A percentile compares a stretch with the other conserved stretches of the same genome.
Conservation (phyloP, 2,888 invertebrate genomes). For the Macropis europaea region DNA sequence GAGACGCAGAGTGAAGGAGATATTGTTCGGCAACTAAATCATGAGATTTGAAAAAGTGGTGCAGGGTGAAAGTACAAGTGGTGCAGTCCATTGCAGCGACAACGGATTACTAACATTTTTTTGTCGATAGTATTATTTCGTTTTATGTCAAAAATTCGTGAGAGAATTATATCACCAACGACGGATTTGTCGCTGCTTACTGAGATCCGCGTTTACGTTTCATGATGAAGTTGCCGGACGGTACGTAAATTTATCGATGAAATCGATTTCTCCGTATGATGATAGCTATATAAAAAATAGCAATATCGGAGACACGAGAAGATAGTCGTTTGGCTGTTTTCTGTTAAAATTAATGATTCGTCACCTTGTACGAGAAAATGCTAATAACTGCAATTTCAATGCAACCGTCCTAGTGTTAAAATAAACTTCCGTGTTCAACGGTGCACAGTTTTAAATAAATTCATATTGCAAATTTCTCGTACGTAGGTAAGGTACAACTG, state of each 20-base stretch:
- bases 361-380: not conserved
- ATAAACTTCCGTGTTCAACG: not conserved
- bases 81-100: too few relatives aligned
- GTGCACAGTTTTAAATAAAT: not conserved
- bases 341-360: not conserved
- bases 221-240: too few relatives aligned
- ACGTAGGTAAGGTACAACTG: not conserved
- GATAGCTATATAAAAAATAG: slow-evolving; percentile 9
- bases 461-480: not conserved
- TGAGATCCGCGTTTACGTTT: too few relatives aligned
- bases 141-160: too few relatives aligned
- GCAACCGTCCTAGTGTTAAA: not conserved
- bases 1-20: slow-evolving; percentile 30
- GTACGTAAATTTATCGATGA: slow-evolving; percentile 23
- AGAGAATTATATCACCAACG: too few relatives aligned
- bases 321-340: slow-evolving; percentile 24
- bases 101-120: too few relatives aligned
- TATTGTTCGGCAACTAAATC: too few relatives aligned
- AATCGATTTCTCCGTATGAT: slow-evolving; percentile 4
- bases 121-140: too few relatives aligned
- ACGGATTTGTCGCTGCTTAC: too few relatives aligned
- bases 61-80: too few relatives aligned
- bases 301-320: slow-evolving; percentile 16
- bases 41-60: too few relatives aligned
- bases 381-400: not conserved